phyloP scores from a whole-genome alignment of 2,888 invertebrate species.

The Nomada fabriciana region DNA sequence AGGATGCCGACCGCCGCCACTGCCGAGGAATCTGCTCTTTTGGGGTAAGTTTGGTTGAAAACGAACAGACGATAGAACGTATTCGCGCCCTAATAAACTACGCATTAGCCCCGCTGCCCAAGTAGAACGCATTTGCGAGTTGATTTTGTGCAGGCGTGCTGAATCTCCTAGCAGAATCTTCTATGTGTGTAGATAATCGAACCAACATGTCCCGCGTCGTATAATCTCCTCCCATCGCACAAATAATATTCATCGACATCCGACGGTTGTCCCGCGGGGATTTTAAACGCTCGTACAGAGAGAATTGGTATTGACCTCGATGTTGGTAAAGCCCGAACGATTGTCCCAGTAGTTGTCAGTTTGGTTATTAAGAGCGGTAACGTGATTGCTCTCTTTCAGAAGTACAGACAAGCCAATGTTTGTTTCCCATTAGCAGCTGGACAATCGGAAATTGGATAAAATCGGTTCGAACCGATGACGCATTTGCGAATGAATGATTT shows the following conservation, averaged over 20 bases:
- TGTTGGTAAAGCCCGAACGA: conserved; percentile 42
- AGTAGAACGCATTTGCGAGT: conserved; percentile 24
- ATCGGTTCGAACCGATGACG: too few species aligned
- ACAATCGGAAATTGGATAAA: neutral
- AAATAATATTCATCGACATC: conserved; percentile 24
- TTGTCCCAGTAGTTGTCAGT: conserved; percentile 51
- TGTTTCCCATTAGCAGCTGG: neutral
- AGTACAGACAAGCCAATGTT: conserved; percentile 39
- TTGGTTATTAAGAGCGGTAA: conserved; percentile 50
- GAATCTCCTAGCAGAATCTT: neutral
- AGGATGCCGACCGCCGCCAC: conserved; percentile 90
- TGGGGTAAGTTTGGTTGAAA: conserved; percentile 89
- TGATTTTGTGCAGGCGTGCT: neutral
- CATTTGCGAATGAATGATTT: too few species aligned
- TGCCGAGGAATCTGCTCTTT: conserved; percentile 94
- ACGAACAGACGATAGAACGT: conserved; percentile 26
- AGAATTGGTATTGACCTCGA: conserved; percentile 62
- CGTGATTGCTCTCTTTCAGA: conserved; percentile 35
- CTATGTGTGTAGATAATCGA: conserved; percentile 18
- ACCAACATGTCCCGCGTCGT: conserved; percentile 11
- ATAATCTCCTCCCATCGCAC: neutral
- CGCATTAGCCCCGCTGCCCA: neutral
- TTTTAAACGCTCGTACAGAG: conserved; percentile 28
- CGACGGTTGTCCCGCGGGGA: conserved; percentile 18
- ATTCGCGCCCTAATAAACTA: neutral